phyloP scores from a whole-genome alignment of 2,113 vertebrate genomes.

The Hemicordylus capensis region DNA sequence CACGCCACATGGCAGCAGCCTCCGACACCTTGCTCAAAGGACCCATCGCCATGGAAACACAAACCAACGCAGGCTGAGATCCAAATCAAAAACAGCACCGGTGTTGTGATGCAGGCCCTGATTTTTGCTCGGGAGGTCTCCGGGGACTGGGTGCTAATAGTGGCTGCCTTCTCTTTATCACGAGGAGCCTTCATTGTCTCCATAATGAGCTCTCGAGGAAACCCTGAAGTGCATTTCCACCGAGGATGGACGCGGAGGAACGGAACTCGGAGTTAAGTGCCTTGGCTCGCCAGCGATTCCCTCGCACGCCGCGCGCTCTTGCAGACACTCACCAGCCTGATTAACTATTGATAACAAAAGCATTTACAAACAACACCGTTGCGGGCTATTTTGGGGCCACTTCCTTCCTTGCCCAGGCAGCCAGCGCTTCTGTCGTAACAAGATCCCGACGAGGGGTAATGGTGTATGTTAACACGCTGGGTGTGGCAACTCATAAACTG shows the following conservation, averaged over 20 bases:
- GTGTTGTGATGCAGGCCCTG: constrained; percentile 22
- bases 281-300: constrained; percentile 37
- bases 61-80: neutral
- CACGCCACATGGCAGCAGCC: constrained; percentile 25
- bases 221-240: constrained; percentile 54
- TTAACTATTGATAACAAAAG: constrained; percentile 38
- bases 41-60: constrained; percentile 59
- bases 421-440: accelerated
- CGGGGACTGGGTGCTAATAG: constrained; percentile 52
- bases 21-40: neutral
- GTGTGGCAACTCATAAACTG: neutral
- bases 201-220: constrained; percentile 67
- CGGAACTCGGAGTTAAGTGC: constrained; percentile 43
- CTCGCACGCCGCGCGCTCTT: constrained; percentile 4
- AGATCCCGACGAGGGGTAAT: accelerated
- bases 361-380: accelerated
- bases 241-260: constrained; percentile 54
- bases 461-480: neutral
- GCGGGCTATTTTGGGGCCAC: neutral
- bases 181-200: constrained; percentile 58
- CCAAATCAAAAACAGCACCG: constrained; percentile 30
- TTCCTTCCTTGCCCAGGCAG: accelerated
- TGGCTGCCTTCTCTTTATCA: constrained; percentile 60
- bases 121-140: constrained; percentile 37
- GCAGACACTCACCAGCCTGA: neutral